Evolutionary conservation across 2,888 invertebrate species (phyloP).

Genomic region (Ormyrus thymus): DNA sequence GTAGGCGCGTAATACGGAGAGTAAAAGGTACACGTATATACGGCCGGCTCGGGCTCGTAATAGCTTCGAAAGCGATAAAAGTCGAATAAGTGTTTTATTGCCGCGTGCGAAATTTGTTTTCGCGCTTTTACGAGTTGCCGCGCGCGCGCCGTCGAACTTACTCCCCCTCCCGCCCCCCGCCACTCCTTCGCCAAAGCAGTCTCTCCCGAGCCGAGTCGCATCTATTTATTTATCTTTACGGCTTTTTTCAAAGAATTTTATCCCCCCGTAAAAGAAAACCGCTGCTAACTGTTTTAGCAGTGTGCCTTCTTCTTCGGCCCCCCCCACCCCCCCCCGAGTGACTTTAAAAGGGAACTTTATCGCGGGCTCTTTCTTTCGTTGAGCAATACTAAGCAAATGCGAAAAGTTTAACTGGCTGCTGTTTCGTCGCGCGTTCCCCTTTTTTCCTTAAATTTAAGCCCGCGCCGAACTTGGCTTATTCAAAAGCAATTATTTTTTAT

Average conservation of each 20-base stretch:
- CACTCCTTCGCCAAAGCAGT: too few relatives aligned
- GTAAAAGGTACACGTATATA: conserved; percentile 12
- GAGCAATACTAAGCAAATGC: too few relatives aligned
- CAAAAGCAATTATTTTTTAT: conserved; percentile 37
- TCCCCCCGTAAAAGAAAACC: conserved; percentile 10
- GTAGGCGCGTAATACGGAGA: conserved; percentile 1
- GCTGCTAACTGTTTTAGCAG: background rate
- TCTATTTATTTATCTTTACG: conserved; percentile 44
- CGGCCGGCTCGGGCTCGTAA: conserved; percentile 24
- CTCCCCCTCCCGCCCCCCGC: background rate
- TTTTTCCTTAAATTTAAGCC: too few relatives aligned
- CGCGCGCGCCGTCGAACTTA: conserved; percentile 12
- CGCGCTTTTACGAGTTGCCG: conserved; percentile 58
- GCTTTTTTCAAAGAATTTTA: conserved; percentile 36
- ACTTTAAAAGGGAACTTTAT: too few relatives aligned
- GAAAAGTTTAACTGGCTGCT: too few relatives aligned
- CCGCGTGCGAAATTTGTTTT: conserved; percentile 60
- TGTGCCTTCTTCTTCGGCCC: too few relatives aligned
- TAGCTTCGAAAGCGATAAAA: conserved; percentile 57
- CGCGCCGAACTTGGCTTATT: conserved; percentile 1
- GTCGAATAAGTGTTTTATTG: conserved; percentile 63
- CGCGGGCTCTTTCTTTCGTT: too few relatives aligned
- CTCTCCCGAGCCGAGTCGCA: background rate
- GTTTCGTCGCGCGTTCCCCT: too few relatives aligned
- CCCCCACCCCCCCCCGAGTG: too few relatives aligned